Percentiles rank a stretch among this genome's conserved stretches.
phyloP scores from a whole-genome alignment of 2,888 invertebrate species.

The Lingula anatina region DNA sequence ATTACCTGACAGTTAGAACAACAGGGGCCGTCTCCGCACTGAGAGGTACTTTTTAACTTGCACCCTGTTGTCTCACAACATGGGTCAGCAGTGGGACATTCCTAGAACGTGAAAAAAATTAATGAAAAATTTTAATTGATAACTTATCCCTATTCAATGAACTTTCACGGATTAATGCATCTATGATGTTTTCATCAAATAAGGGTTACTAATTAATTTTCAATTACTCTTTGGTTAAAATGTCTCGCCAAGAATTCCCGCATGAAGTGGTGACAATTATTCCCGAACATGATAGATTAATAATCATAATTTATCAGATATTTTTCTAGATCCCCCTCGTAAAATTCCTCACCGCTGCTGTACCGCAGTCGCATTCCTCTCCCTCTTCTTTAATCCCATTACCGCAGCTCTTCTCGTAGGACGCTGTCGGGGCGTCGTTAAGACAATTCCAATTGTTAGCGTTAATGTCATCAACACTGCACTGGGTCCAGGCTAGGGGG shows the following conservation, averaged over 20 bases:
- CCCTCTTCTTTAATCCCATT: background rate
- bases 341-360: background rate
- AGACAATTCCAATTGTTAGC: background rate
- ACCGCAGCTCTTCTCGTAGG: background rate
- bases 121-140: background rate
- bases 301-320: too few species aligned
- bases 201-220: too few species aligned
- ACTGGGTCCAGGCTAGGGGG: background rate
- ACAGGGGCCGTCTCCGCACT: background rate
- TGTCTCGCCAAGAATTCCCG: too few species aligned
- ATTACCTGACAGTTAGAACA: background rate
- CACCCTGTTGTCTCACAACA: background rate
- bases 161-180: too few species aligned
- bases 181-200: too few species aligned
- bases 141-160: too few species aligned
- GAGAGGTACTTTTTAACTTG: background rate
- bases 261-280: too few species aligned
- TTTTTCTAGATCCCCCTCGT: too few species aligned
- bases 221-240: too few species aligned
- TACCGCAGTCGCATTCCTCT: conserved; percentile 1
- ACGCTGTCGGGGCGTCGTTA: background rate
- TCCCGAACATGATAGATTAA: too few species aligned
- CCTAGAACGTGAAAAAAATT: background rate
- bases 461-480: background rate
- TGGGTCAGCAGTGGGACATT: background rate